These are phyloP conservation scores for Pseudococcus jackbeardsleyi DNA, from an alignment of 2,888 invertebrate species.

Conservation along the genomic window DNA sequence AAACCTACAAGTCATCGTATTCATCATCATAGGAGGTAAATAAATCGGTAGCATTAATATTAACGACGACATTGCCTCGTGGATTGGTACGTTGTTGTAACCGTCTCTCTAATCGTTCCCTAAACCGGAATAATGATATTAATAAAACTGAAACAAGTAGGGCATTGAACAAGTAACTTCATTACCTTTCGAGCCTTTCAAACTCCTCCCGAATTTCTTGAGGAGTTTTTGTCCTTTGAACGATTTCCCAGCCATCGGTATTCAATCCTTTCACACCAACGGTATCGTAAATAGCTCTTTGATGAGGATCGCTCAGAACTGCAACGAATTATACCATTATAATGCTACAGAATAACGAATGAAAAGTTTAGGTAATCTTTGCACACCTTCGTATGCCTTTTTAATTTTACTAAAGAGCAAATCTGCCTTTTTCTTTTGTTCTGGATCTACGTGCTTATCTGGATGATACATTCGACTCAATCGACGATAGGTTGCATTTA, in stretches of 20 bases:
- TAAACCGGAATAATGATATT: slow-evolving; percentile 67
- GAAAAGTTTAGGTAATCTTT: not conserved
- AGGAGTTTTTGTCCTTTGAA: slow-evolving; percentile 91
- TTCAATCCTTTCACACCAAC: slow-evolving; percentile 91
- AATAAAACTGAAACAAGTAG: not conserved
- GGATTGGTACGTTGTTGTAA: slow-evolving; percentile 94
- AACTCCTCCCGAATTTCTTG: slow-evolving; percentile 97
- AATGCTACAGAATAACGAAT: not conserved
- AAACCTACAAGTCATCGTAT: slow-evolving; percentile 73
- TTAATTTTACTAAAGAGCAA: slow-evolving; percentile 92
- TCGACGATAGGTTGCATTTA: slow-evolving; percentile 91
- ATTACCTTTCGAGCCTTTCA: slow-evolving; percentile 78
- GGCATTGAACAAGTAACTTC: not conserved
- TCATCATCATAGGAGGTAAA: slow-evolving; percentile 84
- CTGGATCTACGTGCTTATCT: slow-evolving; percentile 91
- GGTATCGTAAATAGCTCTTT: slow-evolving; percentile 94
- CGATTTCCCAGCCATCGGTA: slow-evolving; percentile 96
- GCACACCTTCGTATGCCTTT: slow-evolving; percentile 90
- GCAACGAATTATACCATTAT: slow-evolving; percentile 67
- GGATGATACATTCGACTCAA: slow-evolving; percentile 96
- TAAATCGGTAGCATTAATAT: slow-evolving; percentile 92
- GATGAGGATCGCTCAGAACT: slow-evolving; percentile 93
- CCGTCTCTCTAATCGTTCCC: slow-evolving; percentile 87
- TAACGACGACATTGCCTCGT: slow-evolving; percentile 86
- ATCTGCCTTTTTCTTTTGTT: slow-evolving; percentile 90